Base-by-base conservation (phyloP, 2,888 invertebrate species). In the Geophilus truncorum region DNA sequence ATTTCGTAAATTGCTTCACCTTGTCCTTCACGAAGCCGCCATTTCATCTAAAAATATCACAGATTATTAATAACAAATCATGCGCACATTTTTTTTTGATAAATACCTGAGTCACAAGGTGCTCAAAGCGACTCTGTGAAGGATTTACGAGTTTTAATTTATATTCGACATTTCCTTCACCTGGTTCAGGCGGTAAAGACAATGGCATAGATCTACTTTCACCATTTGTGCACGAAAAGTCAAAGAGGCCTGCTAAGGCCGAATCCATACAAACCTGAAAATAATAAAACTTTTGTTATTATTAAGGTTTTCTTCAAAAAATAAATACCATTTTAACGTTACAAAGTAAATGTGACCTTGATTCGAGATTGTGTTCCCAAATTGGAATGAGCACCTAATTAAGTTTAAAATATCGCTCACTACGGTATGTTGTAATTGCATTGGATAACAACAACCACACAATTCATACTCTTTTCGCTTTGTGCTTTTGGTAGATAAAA, bases 1-100 rank as follows among this genome's bases (percentile, higher is more conserved):
- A 98, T 94, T 88, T 98, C 97, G 88, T 99, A 99, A 83, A 99
- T 95, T 0, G 98, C 98, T 87, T 96, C 95, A 0, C 98, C 99
- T 83, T 96, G 94, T 32, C 99, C 96, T 87, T 97, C 96, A 0
- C 95, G 91, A 10, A 99, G 90, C 0, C 99, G 91, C 98, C 98
- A 99, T 89, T 99, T 99, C 91, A 99, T 91, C 92, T 92, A 85
- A 0, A 81, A 81, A n/a, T n/a, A n/a, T n/a, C n/a, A n/a, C n/a
- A 40, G 0, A 40, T n/a, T 40, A 40, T 40, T 9, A 12, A 40
- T 40, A 40, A n/a, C 12, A 40, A 40, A 10, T n/a, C n/a, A n/a
- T n/a, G n/a, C n/a, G n/a, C n/a, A n/a, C n/a, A n/a, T n/a, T n/a
- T n/a, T n/a, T n/a, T n/a, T 5, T 40, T 5, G 1, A 40, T 12